Base-by-base conservation (phyloP, 2,888 invertebrate species). In the Bhutanitis thaidina region DNA sequence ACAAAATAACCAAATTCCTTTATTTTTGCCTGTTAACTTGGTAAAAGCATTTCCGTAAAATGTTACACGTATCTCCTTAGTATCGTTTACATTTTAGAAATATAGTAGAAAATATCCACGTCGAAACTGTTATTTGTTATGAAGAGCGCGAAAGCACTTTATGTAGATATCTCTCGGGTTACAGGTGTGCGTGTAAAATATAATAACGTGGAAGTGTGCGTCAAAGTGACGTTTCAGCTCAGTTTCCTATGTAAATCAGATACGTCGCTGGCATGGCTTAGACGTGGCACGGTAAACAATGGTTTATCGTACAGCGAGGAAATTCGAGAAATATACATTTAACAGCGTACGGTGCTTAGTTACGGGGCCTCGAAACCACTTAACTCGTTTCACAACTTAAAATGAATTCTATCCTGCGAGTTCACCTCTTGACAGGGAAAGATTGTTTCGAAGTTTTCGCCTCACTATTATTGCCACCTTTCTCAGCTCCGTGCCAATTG, bases 241-340 rank as follows among this genome's bases (percentile, higher is more conserved):
- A 67, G 71, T 75, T 77, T 70, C 71, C 63, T 74, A 77, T 74
- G 76, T 74, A 77, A 78, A 77, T 77, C 64, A 67, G 62, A 69
- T 74, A 71, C 74, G 71, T 71, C 69, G 74, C 62, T 62, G 72
- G 71, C 74, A 71, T 71, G 70, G 74, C 62, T 59, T 62, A 55
- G 61, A 58, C 62, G 54, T 50, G 53, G 39, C 43, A 57, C 43
- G 49, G 59, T 56, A 58, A 59, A 63, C 60, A 60, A 59, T 57
- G 57, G 43, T 58, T 56, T 58, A 55, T 49, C 43, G 39, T 47
- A 36, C 43, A 38, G 45, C 47, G 41, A 49, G 51, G 56, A 53
- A 46, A 55, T 49, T 49, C 54, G 14, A 51, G 37, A 49, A 51
- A 53, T 54, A 55, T 54, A 53, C 45, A 49, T 52, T 54, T 53